Percentiles rank a stretch among this genome's conserved stretches.
Conservation (phyloP, 2,797 vertebrate species). For the Bucorvus abyssinicus region DNA sequence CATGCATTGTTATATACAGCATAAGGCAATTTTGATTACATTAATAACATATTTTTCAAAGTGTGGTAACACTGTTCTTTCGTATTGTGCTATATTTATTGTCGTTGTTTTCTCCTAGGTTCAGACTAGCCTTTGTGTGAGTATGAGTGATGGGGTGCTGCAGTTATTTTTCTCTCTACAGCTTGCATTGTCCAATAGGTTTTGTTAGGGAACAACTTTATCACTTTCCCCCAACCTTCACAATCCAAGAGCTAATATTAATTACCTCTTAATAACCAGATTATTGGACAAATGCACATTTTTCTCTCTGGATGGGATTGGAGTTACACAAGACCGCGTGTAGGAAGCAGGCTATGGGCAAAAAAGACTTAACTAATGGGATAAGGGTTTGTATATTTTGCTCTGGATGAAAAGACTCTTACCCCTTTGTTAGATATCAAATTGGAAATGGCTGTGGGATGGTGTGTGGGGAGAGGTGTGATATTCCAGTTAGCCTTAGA, state of each 20-base stretch:
- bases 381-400: background rate
- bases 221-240: background rate
- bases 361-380: background rate
- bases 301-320: background rate
- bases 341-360: background rate
- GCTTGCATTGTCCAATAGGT: background rate
- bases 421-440: background rate
- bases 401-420: background rate
- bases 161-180: background rate
- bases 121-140: background rate
- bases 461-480: background rate
- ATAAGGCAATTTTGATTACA: background rate
- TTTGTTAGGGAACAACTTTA: background rate
- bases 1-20: background rate
- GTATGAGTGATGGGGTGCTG: background rate
- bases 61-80: background rate
- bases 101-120: background rate
- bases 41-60: constrained; percentile 26
- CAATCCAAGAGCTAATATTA: background rate
- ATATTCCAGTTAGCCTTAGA: background rate
- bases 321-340: background rate
- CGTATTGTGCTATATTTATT: constrained; percentile 7
- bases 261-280: background rate
- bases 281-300: background rate
- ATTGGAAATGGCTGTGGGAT: background rate